These are phyloP conservation scores for Lepus europaeus DNA, from an alignment of 2,113 vertebrate species.

Conservation along the genomic window DNA sequence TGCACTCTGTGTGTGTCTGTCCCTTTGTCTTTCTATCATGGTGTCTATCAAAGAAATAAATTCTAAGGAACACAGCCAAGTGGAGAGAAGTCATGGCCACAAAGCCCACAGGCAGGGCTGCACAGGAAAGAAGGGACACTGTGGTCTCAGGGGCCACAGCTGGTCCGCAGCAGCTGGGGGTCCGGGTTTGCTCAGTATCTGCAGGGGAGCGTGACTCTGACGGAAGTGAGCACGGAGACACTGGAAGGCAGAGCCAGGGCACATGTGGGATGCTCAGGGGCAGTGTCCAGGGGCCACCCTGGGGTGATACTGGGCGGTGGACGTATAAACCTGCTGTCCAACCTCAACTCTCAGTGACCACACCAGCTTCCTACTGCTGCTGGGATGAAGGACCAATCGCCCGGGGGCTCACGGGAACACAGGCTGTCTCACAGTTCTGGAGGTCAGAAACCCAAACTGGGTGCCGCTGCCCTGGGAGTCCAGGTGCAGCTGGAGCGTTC, in stretches of 20 bases:
- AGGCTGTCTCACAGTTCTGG: not conserved
- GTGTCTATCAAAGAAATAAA: too few relatives aligned
- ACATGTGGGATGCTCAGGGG: too few relatives aligned
- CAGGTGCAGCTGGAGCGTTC: not conserved
- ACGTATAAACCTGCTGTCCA: not conserved
- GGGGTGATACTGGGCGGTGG: too few relatives aligned
- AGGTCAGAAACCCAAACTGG: not conserved
- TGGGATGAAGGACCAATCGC: not conserved
- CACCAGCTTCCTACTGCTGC: not conserved
- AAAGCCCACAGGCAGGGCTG: not conserved
- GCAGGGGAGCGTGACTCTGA: not conserved
- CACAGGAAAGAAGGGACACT: not conserved
- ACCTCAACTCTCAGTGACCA: not conserved
- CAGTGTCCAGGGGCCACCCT: not conserved
- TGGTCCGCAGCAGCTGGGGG: too few relatives aligned
- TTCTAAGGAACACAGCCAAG: not conserved
- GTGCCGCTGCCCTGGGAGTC: not conserved
- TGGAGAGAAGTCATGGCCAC: not conserved
- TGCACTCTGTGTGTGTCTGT: too few relatives aligned
- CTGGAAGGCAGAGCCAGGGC: too few relatives aligned
- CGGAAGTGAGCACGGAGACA: not conserved
- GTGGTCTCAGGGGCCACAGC: accelerated
- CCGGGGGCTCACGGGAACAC: not conserved
- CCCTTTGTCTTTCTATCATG: too few relatives aligned
- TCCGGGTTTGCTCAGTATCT: not conserved